Percentiles rank a stretch among this genome's conserved stretches.
These are phyloP conservation scores for Herpetotheres cachinnans DNA, from an alignment of 2,113 vertebrate genomes.

Conservation along the genomic window DNA sequence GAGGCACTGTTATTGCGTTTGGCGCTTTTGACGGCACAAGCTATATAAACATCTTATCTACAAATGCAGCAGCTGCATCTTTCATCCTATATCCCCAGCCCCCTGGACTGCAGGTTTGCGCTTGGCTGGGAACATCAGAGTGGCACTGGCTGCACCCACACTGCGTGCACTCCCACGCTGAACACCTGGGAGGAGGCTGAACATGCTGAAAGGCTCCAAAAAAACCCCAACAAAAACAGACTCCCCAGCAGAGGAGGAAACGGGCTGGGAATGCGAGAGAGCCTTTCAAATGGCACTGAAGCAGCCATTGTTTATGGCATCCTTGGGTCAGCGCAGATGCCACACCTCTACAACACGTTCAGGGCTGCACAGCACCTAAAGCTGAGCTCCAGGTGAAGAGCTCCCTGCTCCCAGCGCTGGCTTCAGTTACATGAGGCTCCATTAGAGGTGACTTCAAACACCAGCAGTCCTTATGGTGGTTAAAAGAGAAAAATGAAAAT, in stretches of 20 bases:
- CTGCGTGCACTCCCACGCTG: rapidly evolving
- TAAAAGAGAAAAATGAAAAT: background rate
- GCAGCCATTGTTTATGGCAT: background rate
- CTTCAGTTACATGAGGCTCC: rapidly evolving
- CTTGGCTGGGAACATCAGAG: rapidly evolving
- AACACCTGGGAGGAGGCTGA: background rate
- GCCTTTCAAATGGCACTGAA: background rate
- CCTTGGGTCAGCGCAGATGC: background rate
- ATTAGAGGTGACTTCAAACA: rapidly evolving
- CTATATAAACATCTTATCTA: background rate
- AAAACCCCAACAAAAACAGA: background rate
- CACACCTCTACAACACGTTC: background rate
- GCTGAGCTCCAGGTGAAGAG: background rate
- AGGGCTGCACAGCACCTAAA: rapidly evolving
- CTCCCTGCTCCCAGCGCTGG: rapidly evolving
- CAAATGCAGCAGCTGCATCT: slow-evolving; percentile 30
- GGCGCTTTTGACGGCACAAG: background rate
- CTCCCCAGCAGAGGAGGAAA: background rate
- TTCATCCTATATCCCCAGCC: background rate
- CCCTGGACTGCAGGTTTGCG: background rate
- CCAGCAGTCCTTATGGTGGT: background rate
- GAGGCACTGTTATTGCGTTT: background rate
- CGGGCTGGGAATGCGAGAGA: rapidly evolving
- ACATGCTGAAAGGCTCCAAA: background rate
- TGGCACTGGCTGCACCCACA: rapidly evolving